Base-by-base conservation (phyloP, 2,113 vertebrate species). In the Rhinichthys klamathensis region DNA sequence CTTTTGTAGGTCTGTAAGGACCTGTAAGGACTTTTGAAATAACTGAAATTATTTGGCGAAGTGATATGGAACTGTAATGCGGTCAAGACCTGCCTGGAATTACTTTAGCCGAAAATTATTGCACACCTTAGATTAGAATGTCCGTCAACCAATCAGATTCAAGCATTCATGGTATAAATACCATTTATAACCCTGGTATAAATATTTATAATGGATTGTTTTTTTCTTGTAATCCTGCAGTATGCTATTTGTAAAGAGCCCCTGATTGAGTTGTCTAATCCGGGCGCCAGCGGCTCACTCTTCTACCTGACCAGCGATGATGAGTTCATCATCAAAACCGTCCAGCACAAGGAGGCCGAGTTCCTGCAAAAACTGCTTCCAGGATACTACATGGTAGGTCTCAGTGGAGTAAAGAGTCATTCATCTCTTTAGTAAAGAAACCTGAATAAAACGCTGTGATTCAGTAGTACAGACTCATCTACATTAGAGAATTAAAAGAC, bases 261-360 rank as follows among this genome's bases (percentile, higher is more conserved):
- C 85, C 93, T 99, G 87, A 99, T 99, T 89, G 97, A 99, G 92
- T 92, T 99, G 88, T 96, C 95, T 85, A 99, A 99, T 90, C 98
- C 98, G 0, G 98, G 98, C 81, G 98, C 97, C 91, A 99, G 98
- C 63, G 96, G 98, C 23, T 99, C 97, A 7, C 95, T 99, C 88
- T 99, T 99, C 94, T 99, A 98, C 94, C 94, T 99, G 87, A 99
- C 98, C 89, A 98, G 97, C 30, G 98, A 97, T 88, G 98, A 99
- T 0, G 97, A 99, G 90, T 99, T 99, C 94, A 99, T 99, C 92
- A 97, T 99, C 92, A 99, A 99, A 95, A 99, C 98, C n/a, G 96
- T 99, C 89, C 98, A 99, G 92, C 97, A 99, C 94, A 99, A 99
- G 92, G 98, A 99, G 90, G 98, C 98, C 9, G 98, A 98, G 89